Percentiles rank a stretch among this genome's conserved stretches.
These are phyloP conservation scores for Calliopsis andreniformis DNA, from an alignment of 1,140 invertebrate species.

Conservation along the genomic window DNA sequence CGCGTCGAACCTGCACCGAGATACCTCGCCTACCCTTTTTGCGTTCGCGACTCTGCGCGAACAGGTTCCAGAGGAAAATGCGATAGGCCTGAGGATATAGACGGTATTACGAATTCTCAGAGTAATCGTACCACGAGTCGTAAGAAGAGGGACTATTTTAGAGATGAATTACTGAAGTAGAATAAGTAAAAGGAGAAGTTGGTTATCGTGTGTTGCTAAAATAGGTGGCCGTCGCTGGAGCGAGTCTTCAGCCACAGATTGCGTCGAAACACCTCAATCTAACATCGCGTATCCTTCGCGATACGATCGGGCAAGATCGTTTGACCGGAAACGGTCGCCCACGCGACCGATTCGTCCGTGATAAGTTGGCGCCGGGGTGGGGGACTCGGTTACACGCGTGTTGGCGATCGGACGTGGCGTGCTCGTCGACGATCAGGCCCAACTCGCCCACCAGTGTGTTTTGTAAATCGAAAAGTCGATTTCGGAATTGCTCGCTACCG, in stretches of 20 bases:
- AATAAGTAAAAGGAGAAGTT: too few relatives aligned
- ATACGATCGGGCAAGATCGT: conserved; percentile 11
- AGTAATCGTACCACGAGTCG: too few relatives aligned
- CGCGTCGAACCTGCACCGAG: neutral
- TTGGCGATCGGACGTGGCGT: conserved; percentile 29
- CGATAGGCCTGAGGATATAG: too few relatives aligned
- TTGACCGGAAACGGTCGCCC: conserved; percentile 68
- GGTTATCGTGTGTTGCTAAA: too few relatives aligned
- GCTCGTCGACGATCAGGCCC: conserved; percentile 19
- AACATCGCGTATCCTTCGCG: neutral
- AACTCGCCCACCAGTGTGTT: conserved; percentile 58
- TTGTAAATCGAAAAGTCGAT: conserved; percentile 64
- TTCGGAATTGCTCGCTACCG: conserved; percentile 61
- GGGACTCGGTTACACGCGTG: conserved; percentile 23
- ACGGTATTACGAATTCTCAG: too few relatives aligned
- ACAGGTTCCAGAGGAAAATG: too few relatives aligned
- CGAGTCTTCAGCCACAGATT: too few relatives aligned
- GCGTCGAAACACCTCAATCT: neutral
- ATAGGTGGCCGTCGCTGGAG: too few relatives aligned
- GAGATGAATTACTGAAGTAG: too few relatives aligned
- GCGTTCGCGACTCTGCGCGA: neutral
- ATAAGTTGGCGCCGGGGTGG: conserved; percentile 56
- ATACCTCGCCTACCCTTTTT: neutral
- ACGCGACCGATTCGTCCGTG: conserved; percentile 57
- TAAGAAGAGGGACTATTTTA: too few relatives aligned